phyloP scores from a whole-genome alignment of 2,888 invertebrate genomes.

The Cremastinae sp. region DNA sequence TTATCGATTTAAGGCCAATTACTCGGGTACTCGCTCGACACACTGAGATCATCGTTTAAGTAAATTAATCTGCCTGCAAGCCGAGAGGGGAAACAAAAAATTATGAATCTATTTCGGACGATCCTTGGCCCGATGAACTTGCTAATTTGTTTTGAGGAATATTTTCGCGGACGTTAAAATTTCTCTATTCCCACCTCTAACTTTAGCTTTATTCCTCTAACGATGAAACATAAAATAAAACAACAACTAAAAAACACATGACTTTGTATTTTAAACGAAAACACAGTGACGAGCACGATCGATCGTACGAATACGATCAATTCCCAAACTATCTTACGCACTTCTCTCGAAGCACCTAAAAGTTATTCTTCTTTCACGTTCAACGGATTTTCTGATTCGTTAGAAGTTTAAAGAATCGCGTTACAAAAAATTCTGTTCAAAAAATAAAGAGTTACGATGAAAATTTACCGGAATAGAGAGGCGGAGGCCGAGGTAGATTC shows the following conservation, averaged over 20 bases:
- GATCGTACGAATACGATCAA: constrained; percentile 24
- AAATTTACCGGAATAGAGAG: not conserved
- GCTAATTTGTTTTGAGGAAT: not conserved
- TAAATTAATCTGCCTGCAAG: constrained; percentile 48
- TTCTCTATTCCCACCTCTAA: constrained; percentile 41
- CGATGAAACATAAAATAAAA: constrained; percentile 18
- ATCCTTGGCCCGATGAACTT: constrained; percentile 24
- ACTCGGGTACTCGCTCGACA: too few relatives aligned
- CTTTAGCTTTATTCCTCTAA: constrained; percentile 25
- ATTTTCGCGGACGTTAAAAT: constrained; percentile 31
- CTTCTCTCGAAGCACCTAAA: constrained; percentile 33
- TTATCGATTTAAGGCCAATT: too few relatives aligned
- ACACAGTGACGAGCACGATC: constrained; percentile 8
- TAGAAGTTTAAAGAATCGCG: constrained; percentile 4
- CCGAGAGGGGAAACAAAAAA: constrained; percentile 21
- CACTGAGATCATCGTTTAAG: constrained; percentile 58
- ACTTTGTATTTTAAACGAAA: not conserved
- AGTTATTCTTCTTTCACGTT: constrained; percentile 24
- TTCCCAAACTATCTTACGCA: constrained; percentile 12
- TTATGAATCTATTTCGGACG: constrained; percentile 2
- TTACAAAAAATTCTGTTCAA: constrained; percentile 41
- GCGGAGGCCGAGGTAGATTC: constrained; percentile 53
- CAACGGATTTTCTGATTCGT: constrained; percentile 4
- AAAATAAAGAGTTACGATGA: constrained; percentile 2
- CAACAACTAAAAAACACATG: constrained; percentile 7